Percentiles rank a stretch among this genome's conserved stretches.
phyloP scores from a whole-genome alignment of 2,797 vertebrate species.

The Clarias pachynema region DNA sequence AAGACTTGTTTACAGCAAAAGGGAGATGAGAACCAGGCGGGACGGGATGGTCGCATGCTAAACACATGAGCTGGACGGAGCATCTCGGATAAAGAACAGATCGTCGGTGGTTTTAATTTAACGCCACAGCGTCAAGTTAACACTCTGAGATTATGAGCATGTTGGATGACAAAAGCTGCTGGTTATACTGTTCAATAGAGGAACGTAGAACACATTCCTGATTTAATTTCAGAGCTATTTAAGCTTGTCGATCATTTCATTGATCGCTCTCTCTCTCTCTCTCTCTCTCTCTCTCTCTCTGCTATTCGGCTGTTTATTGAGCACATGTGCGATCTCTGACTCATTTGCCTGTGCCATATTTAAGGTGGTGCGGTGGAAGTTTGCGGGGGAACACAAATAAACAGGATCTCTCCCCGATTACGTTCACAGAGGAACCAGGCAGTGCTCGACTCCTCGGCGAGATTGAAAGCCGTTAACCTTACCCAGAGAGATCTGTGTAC shows the following conservation, averaged over 20 bases:
- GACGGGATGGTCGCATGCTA: slow-evolving; percentile 22
- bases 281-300: neutral
- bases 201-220: neutral
- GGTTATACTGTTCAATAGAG: neutral
- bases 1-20: slow-evolving; percentile 47
- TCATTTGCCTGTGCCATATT: slow-evolving; percentile 73
- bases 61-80: slow-evolving; percentile 14
- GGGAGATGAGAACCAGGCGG: slow-evolving; percentile 48
- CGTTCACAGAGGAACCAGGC: slow-evolving; percentile 69
- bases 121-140: slow-evolving; percentile 1
- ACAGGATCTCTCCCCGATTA: slow-evolving; percentile 76
- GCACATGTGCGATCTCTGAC: slow-evolving; percentile 62
- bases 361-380: slow-evolving; percentile 42
- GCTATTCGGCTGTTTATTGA: slow-evolving; percentile 57
- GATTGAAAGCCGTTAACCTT: slow-evolving; percentile 77
- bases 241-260: neutral
- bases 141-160: neutral
- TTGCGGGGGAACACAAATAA: slow-evolving; percentile 72
- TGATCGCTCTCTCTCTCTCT: neutral
- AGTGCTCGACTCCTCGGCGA: slow-evolving; percentile 62
- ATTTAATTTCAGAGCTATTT: slow-evolving; percentile 12
- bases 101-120: slow-evolving; percentile 1
- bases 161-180: neutral
- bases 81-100: neutral
- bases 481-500: slow-evolving; percentile 74